Evolutionary conservation across 2,797 vertebrate genomes (phyloP).

Genomic region (Leptoclinus maculatus): DNA sequence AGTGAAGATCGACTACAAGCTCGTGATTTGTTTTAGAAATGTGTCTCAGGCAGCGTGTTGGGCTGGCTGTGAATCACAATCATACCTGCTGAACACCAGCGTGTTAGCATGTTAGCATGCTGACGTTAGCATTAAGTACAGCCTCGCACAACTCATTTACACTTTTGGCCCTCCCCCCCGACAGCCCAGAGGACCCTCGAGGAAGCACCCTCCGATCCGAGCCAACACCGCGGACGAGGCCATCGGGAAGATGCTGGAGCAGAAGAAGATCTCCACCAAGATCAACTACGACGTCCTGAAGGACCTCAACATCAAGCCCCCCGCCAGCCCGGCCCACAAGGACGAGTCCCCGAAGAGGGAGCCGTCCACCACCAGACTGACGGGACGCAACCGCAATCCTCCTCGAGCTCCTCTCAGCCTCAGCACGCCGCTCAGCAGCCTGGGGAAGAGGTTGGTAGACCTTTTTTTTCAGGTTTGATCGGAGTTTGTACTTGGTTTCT

Average conservation of each 20-base stretch:
- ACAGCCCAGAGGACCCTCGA: constrained; percentile 85
- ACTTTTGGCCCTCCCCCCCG: constrained; percentile 1
- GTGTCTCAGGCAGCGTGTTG: neutral
- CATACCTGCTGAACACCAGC: neutral
- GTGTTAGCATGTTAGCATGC: neutral
- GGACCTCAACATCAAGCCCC: constrained; percentile 88
- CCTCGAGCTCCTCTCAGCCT: constrained; percentile 74
- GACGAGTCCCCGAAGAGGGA: constrained; percentile 67
- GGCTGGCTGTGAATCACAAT: too few relatives aligned
- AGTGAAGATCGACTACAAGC: neutral
- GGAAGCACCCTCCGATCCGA: constrained; percentile 86
- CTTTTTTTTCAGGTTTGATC: neutral
- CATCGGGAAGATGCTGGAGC: constrained; percentile 98
- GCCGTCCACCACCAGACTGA: constrained; percentile 64
- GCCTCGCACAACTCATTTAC: neutral
- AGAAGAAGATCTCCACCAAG: constrained; percentile 96
- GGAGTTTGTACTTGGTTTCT: too few relatives aligned
- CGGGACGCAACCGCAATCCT: constrained; percentile 74
- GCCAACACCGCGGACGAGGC: constrained; percentile 95
- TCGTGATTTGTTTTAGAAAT: neutral
- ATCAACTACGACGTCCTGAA: constrained; percentile 98
- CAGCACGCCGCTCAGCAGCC: constrained; percentile 81
- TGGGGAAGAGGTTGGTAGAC: constrained; percentile 90
- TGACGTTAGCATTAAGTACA: neutral
- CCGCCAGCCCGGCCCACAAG: constrained; percentile 73